Base-by-base conservation (phyloP, 2,888 invertebrate species). In the Brachynemurus nebulosus region DNA sequence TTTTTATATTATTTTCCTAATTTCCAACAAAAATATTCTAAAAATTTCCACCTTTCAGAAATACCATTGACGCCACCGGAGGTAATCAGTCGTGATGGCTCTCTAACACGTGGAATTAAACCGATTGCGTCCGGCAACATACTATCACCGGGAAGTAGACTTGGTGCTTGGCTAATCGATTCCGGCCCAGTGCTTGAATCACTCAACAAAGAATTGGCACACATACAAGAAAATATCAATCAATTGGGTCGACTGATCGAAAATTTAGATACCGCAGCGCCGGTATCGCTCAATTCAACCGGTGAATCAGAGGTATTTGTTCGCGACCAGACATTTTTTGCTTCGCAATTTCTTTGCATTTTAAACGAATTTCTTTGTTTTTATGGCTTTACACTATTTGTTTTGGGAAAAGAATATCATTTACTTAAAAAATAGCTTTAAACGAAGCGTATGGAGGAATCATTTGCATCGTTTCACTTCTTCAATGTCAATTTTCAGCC, bases 131-230 rank as follows among this genome's bases (percentile, higher is more conserved):
- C 48, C 30, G 47, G 47, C 16, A 45, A 40, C 45, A 42, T 45
- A 23, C 11, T 68, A 11, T 69, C 69, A 1, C 69, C 70, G 11
- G 67, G 69, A 3, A 69, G 71, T 4, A 62, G 76, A 4, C 59
- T 78, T 23, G 70, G 74, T 21, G 69, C 77, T 39, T 81, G 81
- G 80, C 68, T 80, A 38, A 69, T 80, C 64, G 81, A 81, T 53
- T 75, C 78, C 0, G 71, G 76, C 5, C 72, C 75, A 2, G 71
- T 71, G 0, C 57, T 79, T 47, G 78, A 79, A 51, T 71, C 68
- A 37, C 75, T 73, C 45, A 77, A 76, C 50, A 72, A 73, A 45
- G 81, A 78, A 63, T 64, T 82, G 44, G 72, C 72, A 1, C 70
- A 75, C 48, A 76, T 79, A 17, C 80, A 83, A 60, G 71, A 79